Conservation (phyloP, 2,888 invertebrate genomes). For the Caenorhabditis doughertyi region DNA sequence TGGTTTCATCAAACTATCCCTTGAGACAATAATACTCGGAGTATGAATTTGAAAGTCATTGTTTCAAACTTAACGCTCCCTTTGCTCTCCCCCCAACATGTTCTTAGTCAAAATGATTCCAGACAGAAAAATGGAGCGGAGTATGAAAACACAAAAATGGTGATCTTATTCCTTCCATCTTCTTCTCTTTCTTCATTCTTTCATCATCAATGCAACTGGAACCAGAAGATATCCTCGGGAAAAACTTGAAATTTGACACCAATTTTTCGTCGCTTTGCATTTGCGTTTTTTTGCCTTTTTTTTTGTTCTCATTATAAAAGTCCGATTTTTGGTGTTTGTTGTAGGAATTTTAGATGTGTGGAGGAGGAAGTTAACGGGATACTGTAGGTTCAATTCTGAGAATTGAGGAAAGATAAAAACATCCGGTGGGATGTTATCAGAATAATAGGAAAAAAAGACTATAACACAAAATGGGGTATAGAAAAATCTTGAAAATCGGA, state of each 20-base stretch:
- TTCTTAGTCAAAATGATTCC: too few relatives aligned
- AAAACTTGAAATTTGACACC: constrained; percentile 54
- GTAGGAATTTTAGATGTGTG: neutral
- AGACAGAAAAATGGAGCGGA: too few relatives aligned
- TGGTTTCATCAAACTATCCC: too few relatives aligned
- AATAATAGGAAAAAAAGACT: constrained; percentile 1
- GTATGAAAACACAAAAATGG: constrained; percentile 21
- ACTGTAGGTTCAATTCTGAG: constrained; percentile 1
- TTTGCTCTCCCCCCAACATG: too few relatives aligned
- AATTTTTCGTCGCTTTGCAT: constrained; percentile 48
- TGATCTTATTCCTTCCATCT: neutral
- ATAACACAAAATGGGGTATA: neutral
- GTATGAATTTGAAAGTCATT: too few relatives aligned
- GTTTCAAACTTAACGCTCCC: too few relatives aligned
- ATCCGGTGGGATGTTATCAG: neutral
- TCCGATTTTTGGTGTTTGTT: constrained; percentile 35
- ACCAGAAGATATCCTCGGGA: constrained; percentile 38
- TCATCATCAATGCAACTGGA: constrained; percentile 38
- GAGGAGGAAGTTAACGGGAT: neutral
- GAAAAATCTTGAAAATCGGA: constrained; percentile 2
- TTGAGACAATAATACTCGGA: too few relatives aligned
- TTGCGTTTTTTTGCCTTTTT: constrained; percentile 42
- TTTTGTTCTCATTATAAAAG: constrained; percentile 32
- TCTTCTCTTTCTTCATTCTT: constrained; percentile 1
- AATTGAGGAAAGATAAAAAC: neutral